Evolutionary conservation across 2,888 invertebrate species (phyloP), one percentile per base, ranked within the genome.

Genomic region (Nipponacmea schrenckii): DNA sequence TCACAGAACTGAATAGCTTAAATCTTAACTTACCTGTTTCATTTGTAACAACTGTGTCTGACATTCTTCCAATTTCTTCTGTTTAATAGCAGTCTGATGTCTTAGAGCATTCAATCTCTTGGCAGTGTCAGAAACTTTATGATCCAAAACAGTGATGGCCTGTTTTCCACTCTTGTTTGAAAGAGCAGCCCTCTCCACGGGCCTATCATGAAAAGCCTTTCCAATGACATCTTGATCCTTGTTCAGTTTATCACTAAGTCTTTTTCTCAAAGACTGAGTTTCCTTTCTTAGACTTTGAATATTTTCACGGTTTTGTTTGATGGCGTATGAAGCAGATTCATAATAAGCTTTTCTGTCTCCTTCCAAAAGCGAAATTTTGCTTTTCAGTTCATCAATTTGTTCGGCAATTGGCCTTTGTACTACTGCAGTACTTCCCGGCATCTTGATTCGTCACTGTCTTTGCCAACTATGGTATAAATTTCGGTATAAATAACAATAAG

Each of bases 151-250:
- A 14, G 81, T 82, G 68, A 89, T 85, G 64, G 88, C 89, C 78
- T 86, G 84, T 88, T 88, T 74, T 56, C 88, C 89, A 70, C 87
- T 83, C 70, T 88, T 88, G 75, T 87, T 86, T 63, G 86, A 83
- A 70, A 89, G 77, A 68, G 87, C 81, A 44, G 86, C 86, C 77
- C 86, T 79, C 72, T 87, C 85, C 27, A 85, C 84, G 39, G 83
- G 88, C 72, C 83, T 81, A 75, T 84, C 87, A 74, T 85, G 85
- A 76, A 85, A 85, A 2, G 88, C 89, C 75, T 86, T 87, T 77
- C 85, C 85, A 71, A 89, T 86, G 20, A 89, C 88, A 85, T 88
- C 86, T 70, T 88, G 85, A 80, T 89, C 89, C 81, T 88, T 88
- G 88, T 81, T 81, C 26, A 85, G 71, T 62, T 80, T 76, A 73